Conservation (phyloP, 1,140 invertebrate genomes). For the Drosophila oshimai region DNA sequence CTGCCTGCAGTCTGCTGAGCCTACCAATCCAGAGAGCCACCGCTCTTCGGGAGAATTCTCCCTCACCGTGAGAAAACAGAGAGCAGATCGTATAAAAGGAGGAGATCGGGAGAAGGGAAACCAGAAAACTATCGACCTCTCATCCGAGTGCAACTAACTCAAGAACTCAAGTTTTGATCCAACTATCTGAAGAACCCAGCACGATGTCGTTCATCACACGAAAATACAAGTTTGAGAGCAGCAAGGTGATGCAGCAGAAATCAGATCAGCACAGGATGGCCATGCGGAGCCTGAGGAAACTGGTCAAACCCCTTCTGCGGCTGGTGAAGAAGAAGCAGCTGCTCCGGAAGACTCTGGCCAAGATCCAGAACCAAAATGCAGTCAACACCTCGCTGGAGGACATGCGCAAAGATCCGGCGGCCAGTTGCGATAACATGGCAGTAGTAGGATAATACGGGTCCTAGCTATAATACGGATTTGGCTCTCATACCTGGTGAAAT, state of each 20-base stretch:
- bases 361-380: conserved; percentile 71
- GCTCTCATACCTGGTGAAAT: too few species aligned
- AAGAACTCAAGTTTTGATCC: conserved; percentile 8
- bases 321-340: conserved; percentile 84
- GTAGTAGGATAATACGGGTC: too few species aligned
- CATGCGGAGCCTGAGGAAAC: conserved; percentile 83
- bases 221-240: conserved; percentile 80
- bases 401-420: conserved; percentile 79
- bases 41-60: background rate
- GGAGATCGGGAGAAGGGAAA: conserved; percentile 5
- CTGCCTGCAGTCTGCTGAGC: conserved; percentile 45
- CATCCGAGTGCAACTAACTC: conserved; percentile 33
- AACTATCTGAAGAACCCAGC: background rate
- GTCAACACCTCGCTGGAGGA: conserved; percentile 83
- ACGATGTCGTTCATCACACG: conserved; percentile 77
- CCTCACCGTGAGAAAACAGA: conserved; percentile 9
- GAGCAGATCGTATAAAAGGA: conserved; percentile 57
- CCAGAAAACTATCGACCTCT: conserved; percentile 48
- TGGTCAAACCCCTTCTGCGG: conserved; percentile 82
- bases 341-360: conserved; percentile 81
- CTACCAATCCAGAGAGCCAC: conserved; percentile 1
- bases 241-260: conserved; percentile 58
- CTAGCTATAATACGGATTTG: too few species aligned
- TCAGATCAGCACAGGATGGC: conserved; percentile 77
- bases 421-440: conserved; percentile 84